Base-by-base conservation (phyloP, 2,888 invertebrate genomes). In the Matsumyia berberina region DNA sequence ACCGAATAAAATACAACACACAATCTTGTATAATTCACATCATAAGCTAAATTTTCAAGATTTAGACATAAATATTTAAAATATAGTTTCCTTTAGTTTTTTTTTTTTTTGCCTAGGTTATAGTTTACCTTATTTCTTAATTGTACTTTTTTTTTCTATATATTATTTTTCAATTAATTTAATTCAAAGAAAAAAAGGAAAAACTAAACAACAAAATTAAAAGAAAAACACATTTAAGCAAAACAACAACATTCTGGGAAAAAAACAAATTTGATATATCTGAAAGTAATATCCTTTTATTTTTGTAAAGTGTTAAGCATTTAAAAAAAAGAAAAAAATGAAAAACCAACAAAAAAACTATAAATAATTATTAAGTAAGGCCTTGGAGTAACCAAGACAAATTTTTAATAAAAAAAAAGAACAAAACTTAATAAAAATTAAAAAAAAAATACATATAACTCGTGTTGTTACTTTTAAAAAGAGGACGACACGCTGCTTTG, bases 221-320 rank as follows among this genome's bases (percentile, higher is more conserved):
- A 19, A 11, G 24, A 64, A 42, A 49, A 24, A 12, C 44, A 81
- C 44, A 42, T 49, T 57, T 53, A 66, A 83, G 66, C 73, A 37
- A 83, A 78, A 66, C 62, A 69, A 66, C 66, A 70, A 80, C 66
- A 85, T 85, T 85, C 85, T 80, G 85, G 80, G 80, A 66, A 77
- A 76, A 78, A 62, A 72, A 24, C 24, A 24, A 24, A 85, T 69
- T 51, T 85, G 83, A 85, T 85, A 80, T 74, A 76, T 82, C 70
- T 77, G 46, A 80, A 79, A 76, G 70, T 80, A 85, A 80, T 76
- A 85, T 85, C 85, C 76, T 85, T 85, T 85, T 85, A 85, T 85
- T 85, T 85, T 85, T 85, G 85, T 85, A 85, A 85, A 85, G 85
- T 85, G 85, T 85, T 85, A 85, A 85, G 85, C 85, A 85, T 85